phyloP scores from a whole-genome alignment of 2,888 invertebrate genomes.

The Agrochola lychnidis region DNA sequence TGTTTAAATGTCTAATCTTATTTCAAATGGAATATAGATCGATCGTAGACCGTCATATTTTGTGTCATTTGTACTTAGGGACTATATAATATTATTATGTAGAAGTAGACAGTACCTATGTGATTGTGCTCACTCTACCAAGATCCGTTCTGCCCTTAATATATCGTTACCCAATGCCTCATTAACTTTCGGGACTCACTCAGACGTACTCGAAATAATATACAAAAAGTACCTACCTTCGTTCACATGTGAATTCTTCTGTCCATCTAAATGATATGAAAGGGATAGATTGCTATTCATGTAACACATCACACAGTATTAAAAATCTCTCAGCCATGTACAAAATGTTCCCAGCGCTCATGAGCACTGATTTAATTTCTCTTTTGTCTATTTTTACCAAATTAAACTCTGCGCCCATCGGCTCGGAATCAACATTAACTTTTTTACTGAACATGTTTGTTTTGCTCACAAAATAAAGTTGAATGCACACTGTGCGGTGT shows the following conservation, averaged over 20 bases:
- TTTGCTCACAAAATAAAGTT: conserved; percentile 23
- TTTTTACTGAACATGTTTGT: conserved; percentile 21
- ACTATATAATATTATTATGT: conserved; percentile 2
- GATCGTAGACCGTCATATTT: neutral
- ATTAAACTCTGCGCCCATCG: conserved; percentile 41
- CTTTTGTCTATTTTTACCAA: conserved; percentile 52
- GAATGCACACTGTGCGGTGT: neutral
- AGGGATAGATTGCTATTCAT: conserved; percentile 32
- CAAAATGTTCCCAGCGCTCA: conserved; percentile 10
- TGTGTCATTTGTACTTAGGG: neutral
- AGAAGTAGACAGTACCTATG: conserved; percentile 1
- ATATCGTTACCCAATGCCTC: conserved; percentile 24
- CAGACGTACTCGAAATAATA: conserved; percentile 28
- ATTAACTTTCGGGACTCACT: conserved; percentile 39
- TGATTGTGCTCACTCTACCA: conserved; percentile 33
- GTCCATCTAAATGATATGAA: conserved; percentile 39
- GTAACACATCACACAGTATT: conserved; percentile 35
- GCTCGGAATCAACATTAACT: conserved; percentile 28
- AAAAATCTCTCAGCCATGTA: conserved; percentile 35
- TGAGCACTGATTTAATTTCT: conserved; percentile 34
- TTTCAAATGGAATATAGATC: neutral
- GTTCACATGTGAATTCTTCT: conserved; percentile 40
- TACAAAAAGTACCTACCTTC: conserved; percentile 32
- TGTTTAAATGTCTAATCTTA: too few relatives aligned
- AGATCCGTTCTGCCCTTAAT: conserved; percentile 33